phyloP scores from a whole-genome alignment of 2,113 vertebrate species.

The Ptilorrhoa leucosticta region DNA sequence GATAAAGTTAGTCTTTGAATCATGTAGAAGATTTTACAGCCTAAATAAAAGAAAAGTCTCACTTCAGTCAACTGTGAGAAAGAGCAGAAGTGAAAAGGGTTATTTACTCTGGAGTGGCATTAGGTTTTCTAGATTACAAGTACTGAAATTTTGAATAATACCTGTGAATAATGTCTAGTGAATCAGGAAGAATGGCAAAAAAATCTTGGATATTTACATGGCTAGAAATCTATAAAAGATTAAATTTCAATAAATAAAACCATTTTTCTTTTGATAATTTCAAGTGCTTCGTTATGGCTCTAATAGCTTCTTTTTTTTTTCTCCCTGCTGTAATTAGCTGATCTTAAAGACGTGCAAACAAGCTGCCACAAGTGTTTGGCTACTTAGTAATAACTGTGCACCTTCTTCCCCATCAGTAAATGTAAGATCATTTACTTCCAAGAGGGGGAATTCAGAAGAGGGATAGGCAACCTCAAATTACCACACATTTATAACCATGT shows the following conservation, averaged over 20 bases:
- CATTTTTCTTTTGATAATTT: constrained; percentile 16
- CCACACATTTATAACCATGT: constrained; percentile 50
- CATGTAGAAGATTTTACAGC: neutral
- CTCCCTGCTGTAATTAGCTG: neutral
- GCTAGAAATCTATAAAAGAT: neutral
- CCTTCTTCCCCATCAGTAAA: constrained; percentile 35
- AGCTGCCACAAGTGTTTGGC: constrained; percentile 48
- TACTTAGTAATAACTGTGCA: constrained; percentile 42
- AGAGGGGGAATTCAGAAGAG: constrained; percentile 62
- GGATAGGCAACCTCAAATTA: constrained; percentile 69
- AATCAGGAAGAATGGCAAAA: neutral
- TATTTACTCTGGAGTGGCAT: neutral
- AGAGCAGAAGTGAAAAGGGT: neutral
- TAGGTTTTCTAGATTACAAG: neutral
- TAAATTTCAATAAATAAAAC: constrained; percentile 11
- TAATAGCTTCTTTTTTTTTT: neutral
- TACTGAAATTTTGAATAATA: neutral
- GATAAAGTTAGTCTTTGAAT: neutral
- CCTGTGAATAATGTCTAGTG: neutral
- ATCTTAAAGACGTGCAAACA: constrained; percentile 32
- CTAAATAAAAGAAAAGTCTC: neutral
- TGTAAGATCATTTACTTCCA: constrained; percentile 54
- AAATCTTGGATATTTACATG: neutral
- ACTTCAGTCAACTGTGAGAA: neutral
- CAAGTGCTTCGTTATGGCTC: constrained; percentile 7